These are phyloP conservation scores for Saguinus midas DNA, from an alignment of 2,113 vertebrate species.

Conservation along the genomic window DNA sequence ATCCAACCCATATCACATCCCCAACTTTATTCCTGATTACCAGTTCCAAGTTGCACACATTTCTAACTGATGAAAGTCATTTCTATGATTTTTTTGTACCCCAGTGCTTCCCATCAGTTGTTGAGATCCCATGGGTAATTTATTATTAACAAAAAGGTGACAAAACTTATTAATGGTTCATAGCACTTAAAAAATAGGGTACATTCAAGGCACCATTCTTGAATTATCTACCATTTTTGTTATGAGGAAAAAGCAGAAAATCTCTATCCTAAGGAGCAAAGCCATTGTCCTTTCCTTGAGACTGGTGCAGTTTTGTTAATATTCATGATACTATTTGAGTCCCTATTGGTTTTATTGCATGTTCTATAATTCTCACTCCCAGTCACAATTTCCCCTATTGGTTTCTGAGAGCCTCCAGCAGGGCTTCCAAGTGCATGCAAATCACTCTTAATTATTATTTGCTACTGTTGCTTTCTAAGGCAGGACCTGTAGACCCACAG, in stretches of 20 bases:
- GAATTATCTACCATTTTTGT: not conserved
- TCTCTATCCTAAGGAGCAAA: not conserved
- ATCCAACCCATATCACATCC: too few relatives aligned
- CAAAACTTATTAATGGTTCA: not conserved
- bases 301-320: not conserved
- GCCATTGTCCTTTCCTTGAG: not conserved
- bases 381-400: not conserved
- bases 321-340: not conserved
- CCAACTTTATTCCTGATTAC: not conserved
- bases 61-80: not conserved
- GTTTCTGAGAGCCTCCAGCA: not conserved
- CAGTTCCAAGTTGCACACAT: not conserved
- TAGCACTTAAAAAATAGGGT: not conserved
- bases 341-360: not conserved
- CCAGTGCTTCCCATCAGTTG: not conserved
- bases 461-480: not conserved
- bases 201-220: not conserved
- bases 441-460: not conserved
- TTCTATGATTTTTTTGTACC: not conserved
- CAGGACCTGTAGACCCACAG: not conserved
- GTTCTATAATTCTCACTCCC: not conserved
- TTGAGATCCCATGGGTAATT: not conserved
- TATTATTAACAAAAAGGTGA: not conserved
- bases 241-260: not conserved
- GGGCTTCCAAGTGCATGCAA: not conserved